Conservation (phyloP, 2,797 vertebrate genomes). For the Anguilla anguilla region DNA sequence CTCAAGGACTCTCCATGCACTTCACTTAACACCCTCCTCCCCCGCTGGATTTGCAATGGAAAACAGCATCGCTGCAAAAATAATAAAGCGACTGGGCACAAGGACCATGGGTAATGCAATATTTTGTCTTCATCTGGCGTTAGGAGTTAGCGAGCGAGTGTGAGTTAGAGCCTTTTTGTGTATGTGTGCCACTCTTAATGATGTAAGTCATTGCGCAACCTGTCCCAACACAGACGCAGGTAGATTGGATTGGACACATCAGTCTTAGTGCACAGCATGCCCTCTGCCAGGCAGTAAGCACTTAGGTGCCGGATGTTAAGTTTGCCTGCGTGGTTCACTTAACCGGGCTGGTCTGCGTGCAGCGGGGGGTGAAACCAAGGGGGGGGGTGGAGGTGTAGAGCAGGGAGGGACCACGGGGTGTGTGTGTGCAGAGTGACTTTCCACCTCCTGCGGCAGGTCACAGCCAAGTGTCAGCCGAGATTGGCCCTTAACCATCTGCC, state of each 20-base stretch:
- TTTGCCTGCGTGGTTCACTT: background rate
- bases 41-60: constrained; percentile 38
- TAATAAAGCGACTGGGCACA: background rate
- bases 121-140: background rate
- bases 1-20: constrained; percentile 68
- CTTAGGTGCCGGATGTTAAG: background rate
- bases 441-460: constrained; percentile 57
- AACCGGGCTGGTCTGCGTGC: background rate
- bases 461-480: constrained; percentile 60
- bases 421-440: constrained; percentile 23
- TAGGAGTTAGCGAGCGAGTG: background rate
- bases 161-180: background rate
- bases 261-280: background rate
- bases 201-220: too few relatives aligned
- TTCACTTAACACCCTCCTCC: constrained; percentile 63
- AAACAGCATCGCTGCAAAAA: constrained; percentile 17
- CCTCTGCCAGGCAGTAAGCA: background rate
- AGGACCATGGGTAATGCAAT: background rate
- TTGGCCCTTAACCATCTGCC: constrained; percentile 67
- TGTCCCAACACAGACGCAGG: background rate
- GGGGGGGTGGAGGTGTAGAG: constrained; percentile 10
- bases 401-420: constrained; percentile 7
- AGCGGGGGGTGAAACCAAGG: constrained; percentile 10
- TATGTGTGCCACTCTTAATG: background rate
- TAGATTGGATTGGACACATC: background rate